A percentile compares a stretch with the other conserved stretches of the same genome.
These are phyloP conservation scores for Glaucidium brasilianum DNA, from an alignment of 2,113 vertebrate genomes.

Conservation along the genomic window DNA sequence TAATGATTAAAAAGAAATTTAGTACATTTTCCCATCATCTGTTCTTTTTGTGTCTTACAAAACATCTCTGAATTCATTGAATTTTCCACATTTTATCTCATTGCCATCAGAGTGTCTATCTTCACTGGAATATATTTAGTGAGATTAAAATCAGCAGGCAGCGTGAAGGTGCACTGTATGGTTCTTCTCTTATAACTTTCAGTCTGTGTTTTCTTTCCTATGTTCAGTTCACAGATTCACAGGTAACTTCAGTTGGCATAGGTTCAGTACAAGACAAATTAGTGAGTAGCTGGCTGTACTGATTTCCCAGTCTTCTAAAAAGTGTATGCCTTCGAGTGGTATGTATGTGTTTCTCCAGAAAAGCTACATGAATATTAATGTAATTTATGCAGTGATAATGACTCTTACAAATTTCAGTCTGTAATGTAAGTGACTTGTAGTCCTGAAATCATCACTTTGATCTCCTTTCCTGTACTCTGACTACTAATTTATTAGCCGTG, in stretches of 20 bases:
- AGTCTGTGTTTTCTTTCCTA: background rate
- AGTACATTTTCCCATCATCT: background rate
- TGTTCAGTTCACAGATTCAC: background rate
- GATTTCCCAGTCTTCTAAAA: background rate
- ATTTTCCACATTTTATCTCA: background rate
- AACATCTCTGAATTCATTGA: background rate
- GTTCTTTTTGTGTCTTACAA: background rate
- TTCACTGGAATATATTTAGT: background rate
- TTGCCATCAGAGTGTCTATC: background rate
- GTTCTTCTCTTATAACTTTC: background rate
- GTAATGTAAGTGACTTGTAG: background rate
- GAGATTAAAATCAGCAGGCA: background rate
- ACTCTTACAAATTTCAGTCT: background rate
- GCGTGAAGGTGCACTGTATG: fast-evolving
- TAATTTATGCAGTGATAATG: background rate
- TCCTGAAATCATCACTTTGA: background rate
- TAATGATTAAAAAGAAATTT: background rate
- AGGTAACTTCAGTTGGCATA: background rate
- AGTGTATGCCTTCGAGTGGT: background rate
- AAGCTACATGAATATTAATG: background rate
- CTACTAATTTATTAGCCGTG: background rate
- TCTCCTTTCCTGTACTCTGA: background rate
- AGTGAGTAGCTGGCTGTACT: background rate
- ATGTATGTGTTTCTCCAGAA: background rate
- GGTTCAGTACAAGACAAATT: background rate